Evolutionary conservation across 2,888 invertebrate genomes (phyloP).

Genomic region (Syritta pipiens): DNA sequence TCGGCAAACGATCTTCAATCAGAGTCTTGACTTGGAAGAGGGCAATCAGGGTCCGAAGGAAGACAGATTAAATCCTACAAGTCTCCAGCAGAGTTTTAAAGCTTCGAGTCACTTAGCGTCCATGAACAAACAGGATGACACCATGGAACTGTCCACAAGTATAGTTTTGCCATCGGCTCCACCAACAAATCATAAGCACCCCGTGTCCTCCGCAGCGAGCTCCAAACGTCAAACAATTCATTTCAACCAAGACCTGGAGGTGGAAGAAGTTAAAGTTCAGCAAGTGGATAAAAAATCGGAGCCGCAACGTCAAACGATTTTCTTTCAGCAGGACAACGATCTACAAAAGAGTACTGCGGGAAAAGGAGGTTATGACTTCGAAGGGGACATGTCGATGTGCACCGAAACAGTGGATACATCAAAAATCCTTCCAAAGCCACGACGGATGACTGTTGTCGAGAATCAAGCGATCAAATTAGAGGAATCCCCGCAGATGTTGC

Average conservation of each 20-base stretch:
- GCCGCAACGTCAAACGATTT: not conserved
- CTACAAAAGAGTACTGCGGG: constrained; percentile 5
- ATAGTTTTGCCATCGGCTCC: too few species aligned
- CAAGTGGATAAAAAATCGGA: not conserved
- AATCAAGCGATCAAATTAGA: constrained; percentile 16
- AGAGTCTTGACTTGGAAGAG: not conserved
- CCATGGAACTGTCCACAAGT: too few species aligned
- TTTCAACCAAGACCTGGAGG: constrained; percentile 9
- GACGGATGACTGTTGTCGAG: constrained; percentile 24
- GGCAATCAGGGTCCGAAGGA: not conserved
- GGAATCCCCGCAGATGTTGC: constrained; percentile 11
- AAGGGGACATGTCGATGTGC: not conserved
- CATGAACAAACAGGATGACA: too few species aligned
- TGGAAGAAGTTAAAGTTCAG: not conserved
- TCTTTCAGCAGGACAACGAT: not conserved
- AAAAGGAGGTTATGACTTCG: not conserved
- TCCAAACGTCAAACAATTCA: not conserved
- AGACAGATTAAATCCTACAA: too few species aligned
- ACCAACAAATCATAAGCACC: too few species aligned
- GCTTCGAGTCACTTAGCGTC: too few species aligned
- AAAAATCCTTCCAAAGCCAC: constrained; percentile 8
- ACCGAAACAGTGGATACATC: not conserved
- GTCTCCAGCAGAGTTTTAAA: too few species aligned
- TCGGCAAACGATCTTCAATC: not conserved
- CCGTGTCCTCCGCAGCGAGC: too few species aligned